Conservation (phyloP, 2,113 vertebrate species). For the Cynopterus brachyotis region DNA sequence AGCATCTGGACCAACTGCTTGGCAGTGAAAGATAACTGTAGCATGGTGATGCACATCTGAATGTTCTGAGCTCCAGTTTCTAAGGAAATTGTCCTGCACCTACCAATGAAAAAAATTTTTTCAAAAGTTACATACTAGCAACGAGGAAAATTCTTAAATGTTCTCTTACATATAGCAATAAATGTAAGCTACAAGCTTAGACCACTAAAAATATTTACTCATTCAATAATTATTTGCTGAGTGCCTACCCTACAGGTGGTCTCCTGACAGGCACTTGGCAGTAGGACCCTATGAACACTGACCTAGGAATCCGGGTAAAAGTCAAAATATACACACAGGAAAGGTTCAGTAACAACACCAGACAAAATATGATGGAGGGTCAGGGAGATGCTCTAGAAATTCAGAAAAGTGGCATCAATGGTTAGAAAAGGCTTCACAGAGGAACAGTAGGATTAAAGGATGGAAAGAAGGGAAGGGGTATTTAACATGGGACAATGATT, state of each 20-base stretch:
- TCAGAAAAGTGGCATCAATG: neutral
- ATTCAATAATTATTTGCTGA: neutral
- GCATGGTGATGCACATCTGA: constrained; percentile 81
- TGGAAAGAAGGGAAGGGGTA: neutral
- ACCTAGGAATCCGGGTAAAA: neutral
- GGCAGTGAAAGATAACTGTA: constrained; percentile 76
- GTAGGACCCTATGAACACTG: neutral
- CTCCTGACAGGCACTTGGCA: neutral
- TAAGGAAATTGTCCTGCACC: constrained; percentile 84
- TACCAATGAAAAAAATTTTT: neutral
- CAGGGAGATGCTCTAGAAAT: neutral
- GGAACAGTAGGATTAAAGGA: neutral
- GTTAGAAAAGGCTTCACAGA: neutral
- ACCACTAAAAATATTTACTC: neutral
- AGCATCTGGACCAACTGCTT: constrained; percentile 76
- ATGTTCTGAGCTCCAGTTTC: constrained; percentile 85
- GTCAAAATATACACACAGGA: neutral
- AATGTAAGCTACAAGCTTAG: neutral
- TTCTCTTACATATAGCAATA: neutral
- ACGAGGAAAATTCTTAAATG: neutral
- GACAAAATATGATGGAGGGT: neutral
- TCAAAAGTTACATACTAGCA: neutral
- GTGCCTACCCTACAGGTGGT: neutral
- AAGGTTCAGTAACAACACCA: neutral
- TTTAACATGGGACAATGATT: neutral